phyloP scores from a whole-genome alignment of 1,140 invertebrate genomes.

The Rhizoglyphus robini region DNA sequence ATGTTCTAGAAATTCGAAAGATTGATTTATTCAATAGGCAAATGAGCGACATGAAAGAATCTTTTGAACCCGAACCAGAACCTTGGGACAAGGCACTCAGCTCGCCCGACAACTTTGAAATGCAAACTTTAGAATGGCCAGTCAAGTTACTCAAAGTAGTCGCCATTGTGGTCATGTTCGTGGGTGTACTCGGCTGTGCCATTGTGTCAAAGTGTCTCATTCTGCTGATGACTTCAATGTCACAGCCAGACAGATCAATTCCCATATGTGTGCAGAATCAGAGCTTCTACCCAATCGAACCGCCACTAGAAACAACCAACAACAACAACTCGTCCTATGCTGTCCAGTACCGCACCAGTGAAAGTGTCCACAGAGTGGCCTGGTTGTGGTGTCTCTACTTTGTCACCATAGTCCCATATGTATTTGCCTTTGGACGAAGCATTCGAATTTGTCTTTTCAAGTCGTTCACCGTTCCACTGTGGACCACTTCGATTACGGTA shows the following conservation, averaged over 20 bases:
- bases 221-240: constrained; percentile 36
- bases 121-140: no score
- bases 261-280: constrained; percentile 39
- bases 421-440: constrained; percentile 68
- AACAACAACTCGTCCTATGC: constrained; percentile 25
- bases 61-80: no score
- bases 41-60: no score
- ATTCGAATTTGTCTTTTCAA: constrained; percentile 81
- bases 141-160: no score
- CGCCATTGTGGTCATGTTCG: no score
- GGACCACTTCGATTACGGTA: constrained; percentile 25
- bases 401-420: constrained; percentile 67
- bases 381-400: constrained; percentile 85
- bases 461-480: constrained; percentile 24
- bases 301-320: constrained; percentile 24
- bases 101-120: no score
- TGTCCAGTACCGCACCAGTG: constrained; percentile 2
- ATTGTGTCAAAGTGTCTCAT: constrained; percentile 31
- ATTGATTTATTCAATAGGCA: no score
- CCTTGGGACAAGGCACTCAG: no score
- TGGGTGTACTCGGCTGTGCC: no score
- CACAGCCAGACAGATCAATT: constrained; percentile 24
- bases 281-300: constrained; percentile 17
- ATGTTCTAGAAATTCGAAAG: no score
- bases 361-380: constrained; percentile 56